Base-by-base conservation (phyloP, 2,888 invertebrate genomes). In the Drepana falcataria region DNA sequence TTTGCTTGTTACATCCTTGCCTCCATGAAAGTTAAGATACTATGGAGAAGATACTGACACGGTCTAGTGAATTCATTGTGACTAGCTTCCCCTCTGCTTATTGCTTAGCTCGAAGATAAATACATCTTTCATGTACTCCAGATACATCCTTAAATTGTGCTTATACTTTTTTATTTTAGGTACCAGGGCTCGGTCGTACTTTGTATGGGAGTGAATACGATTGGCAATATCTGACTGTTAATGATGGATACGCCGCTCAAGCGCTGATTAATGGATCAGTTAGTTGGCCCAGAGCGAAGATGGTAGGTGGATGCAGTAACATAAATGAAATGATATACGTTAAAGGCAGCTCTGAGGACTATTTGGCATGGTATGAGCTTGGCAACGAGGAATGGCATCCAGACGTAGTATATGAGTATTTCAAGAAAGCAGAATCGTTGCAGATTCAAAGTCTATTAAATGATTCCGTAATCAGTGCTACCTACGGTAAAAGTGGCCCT, bases 171-270 rank as follows among this genome's bases (percentile, higher is more conserved):
- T 21, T 21, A 21, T 21, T 21, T 21, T 21, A 21, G 21, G 21
- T 21, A 21, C 49, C 49, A 34, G 21, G 40, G 4, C 34, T 51
- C 0, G 33, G 21, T 21, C 33, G 21, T 2, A 34, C 5, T 7
- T 1, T 51, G 33, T 6, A 33, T 40, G 21, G n/a, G 40, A 40
- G 40, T 33, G 33, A 51, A 34, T 51, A 51, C 40, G 49, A 51
- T 40, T 51, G 49, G 49, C 40, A 40, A 51, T 51, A 9, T 44
- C 9, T 9, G 9, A 9, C 95, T 0, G 95, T 95, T 68, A 95
- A 96, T 0, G 93, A 94, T 72, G 93, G 93, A 35, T 93, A 90
- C 44, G 91, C 93, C 0, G 95, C 94, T 75, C 83, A 95, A 65
- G 95, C 95, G 93, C 83, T 79, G 40, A 64, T 65, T 53, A 65